Base-by-base conservation (phyloP, 2,797 vertebrate species). In the Chrosomus eos region DNA sequence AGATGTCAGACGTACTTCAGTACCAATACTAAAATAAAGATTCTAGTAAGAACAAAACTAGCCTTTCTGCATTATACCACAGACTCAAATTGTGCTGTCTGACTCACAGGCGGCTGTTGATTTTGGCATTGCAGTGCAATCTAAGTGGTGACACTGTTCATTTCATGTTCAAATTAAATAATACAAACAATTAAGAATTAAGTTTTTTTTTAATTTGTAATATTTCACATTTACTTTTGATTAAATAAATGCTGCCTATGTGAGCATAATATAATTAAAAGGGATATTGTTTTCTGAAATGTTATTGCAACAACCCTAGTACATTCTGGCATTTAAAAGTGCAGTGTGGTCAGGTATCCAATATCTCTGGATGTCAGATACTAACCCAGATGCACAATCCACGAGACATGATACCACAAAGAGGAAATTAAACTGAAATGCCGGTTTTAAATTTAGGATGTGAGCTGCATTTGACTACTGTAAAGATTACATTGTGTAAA, bases 401-500 rank as follows among this genome's bases (percentile, higher is more conserved):
- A 77, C 31, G 38, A 70, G 64, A 60, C 23, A 21, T 33, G 38
- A 76, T 26, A 31, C 64, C 33, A 83, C 73, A 84, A 84, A 84
- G 10, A 53, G 72, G 60, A 75, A 67, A 76, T 75, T 53, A 38
- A 75, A 83, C 16, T 6, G 3, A 40, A 76, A 76, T 58, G 60
- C 31, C 62, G 43, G 43, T 58, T 53, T 45, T 74, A 21, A 64
- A 74, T 74, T 82, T 48, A 64, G 58, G 23, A 53, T 31, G 7
- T 7, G 11, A 40, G 21, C 16, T 72, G 67, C 10, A 60, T 64
- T 77, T 68, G 48, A 77, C 82, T 43, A 83, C 62, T 55, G 62
- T 83, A 58, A 68, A 67, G 48, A 58, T 76, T n/a, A 78, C 64
- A 84, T 84, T 70, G 26, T 67, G 62, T 53, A 33, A 68, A 75